Evolutionary conservation across 1,140 invertebrate species (phyloP), one percentile per base, ranked within the genome.

Genomic region (Drosophila sturtevanti): DNA sequence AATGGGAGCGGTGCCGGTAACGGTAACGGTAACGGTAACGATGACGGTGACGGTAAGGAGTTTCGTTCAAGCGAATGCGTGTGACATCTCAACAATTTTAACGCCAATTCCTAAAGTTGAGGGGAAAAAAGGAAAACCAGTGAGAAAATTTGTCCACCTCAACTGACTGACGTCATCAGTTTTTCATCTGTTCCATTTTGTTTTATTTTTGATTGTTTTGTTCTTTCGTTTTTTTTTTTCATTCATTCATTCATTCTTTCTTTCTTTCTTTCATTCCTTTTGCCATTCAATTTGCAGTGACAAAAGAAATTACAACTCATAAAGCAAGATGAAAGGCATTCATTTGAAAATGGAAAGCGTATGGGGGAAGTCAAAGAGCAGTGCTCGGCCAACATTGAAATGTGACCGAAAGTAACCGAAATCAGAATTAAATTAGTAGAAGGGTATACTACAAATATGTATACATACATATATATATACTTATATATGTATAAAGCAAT

Each of bases 241-340:
- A n/a, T 37, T 9, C 2, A 24, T n/a, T 60, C 12, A 3, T 24
- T 31, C 27, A 6, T 31, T 31, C 27, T 31, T 31, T 24, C 22
- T 24, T 35, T 22, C 3, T 12, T 16, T 51, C 51, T 62, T 63
- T n/a, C n/a, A n/a, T n/a, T n/a, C n/a, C n/a, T 84, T 77, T 85
- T 71, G 66, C 65, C 73, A 84, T 79, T 85, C 81, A 85, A 85
- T 85, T 85, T 85, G 74, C 81, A 81, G 72, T 75, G 72, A 85
- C 81, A 77, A 84, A 73, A 79, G 81, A 68, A 84, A 84, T 79
- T 85, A 80, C 77, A 62, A 64, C 81, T 85, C 77, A 80, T 77
- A 70, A 86, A 77, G 67, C 63, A 61, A 85, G 81, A 85, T 85
- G 82, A 85, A 85, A 85, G 81, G 44, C 54, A 63, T 59, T 72